A percentile compares a stretch with the other conserved stretches of the same genome.
Conservation (phyloP, 1,140 invertebrate species). For the Leucophenga varia region DNA sequence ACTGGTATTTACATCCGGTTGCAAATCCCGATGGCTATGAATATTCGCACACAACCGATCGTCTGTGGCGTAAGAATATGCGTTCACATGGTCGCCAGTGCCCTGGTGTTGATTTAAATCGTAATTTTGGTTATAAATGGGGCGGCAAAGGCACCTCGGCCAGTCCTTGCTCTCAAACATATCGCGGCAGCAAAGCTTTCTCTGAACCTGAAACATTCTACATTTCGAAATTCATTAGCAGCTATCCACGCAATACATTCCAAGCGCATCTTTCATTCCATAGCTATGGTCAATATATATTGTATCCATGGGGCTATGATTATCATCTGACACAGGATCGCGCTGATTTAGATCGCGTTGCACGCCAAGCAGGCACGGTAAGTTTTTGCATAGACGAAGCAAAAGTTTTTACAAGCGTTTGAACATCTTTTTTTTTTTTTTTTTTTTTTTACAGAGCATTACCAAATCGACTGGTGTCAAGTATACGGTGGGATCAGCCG, state of each 20-base stretch:
- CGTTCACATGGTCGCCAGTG: constrained; percentile 62
- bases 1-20: constrained; percentile 81
- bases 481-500: constrained; percentile 76
- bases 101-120: constrained; percentile 77
- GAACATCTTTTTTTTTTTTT: background rate
- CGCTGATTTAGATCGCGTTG: constrained; percentile 69
- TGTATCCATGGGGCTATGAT: constrained; percentile 84
- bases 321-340: constrained; percentile 69
- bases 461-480: constrained; percentile 63
- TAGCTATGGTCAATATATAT: constrained; percentile 85
- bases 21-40: constrained; percentile 89
- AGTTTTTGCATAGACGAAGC: constrained; percentile 3
- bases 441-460: constrained; percentile 63
- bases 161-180: constrained; percentile 89
- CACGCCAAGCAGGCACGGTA: constrained; percentile 66
- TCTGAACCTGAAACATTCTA: constrained; percentile 90
- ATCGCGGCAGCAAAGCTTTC: constrained; percentile 82
- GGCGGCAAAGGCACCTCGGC: constrained; percentile 77
- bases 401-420: background rate
- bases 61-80: constrained; percentile 83
- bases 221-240: constrained; percentile 63
- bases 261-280: constrained; percentile 82
- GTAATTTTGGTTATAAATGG: constrained; percentile 83
- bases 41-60: constrained; percentile 72
- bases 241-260: constrained; percentile 58